A percentile compares a stretch with the other conserved stretches of the same genome.
These are phyloP conservation scores for Watsonalla cultraria DNA, from an alignment of 2,888 invertebrate genomes.

Conservation along the genomic window DNA sequence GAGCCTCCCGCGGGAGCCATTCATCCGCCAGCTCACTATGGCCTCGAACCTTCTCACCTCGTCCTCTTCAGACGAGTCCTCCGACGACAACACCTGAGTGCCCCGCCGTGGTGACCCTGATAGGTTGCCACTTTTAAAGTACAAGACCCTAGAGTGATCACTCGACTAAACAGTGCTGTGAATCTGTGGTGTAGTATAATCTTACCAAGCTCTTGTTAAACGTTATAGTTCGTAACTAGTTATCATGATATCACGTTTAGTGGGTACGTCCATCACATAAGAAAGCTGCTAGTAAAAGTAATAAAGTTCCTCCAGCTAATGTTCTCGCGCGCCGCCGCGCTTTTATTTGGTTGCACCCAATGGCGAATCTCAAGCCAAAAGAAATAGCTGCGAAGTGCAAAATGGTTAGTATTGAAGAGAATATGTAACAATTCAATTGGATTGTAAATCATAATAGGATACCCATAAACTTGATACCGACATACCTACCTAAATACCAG, in stretches of 20 bases:
- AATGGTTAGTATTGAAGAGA: too few relatives aligned
- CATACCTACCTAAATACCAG: too few relatives aligned
- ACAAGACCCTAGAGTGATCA: constrained; percentile 60
- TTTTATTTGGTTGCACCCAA: too few relatives aligned
- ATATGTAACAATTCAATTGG: too few relatives aligned
- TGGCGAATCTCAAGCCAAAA: background rate
- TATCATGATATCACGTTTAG: background rate
- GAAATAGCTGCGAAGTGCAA: background rate
- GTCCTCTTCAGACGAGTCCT: constrained; percentile 78
- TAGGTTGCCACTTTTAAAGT: constrained; percentile 72
- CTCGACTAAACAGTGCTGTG: constrained; percentile 45
- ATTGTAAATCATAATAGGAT: too few relatives aligned
- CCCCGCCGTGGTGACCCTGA: constrained; percentile 71
- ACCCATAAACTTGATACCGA: too few relatives aligned
- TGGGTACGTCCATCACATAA: too few relatives aligned
- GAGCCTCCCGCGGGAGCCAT: constrained; percentile 79
- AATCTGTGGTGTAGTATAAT: constrained; percentile 36
- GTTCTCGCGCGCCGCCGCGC: too few relatives aligned
- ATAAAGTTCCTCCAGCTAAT: too few relatives aligned
- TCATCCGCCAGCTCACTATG: constrained; percentile 79
- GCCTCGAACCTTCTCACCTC: constrained; percentile 81
- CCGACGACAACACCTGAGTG: constrained; percentile 75
- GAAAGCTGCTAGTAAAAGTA: too few relatives aligned
- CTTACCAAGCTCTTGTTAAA: background rate
- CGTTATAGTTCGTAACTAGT: background rate